A percentile compares a stretch with the other conserved stretches of the same genome.
phyloP scores from a whole-genome alignment of 2,797 vertebrate genomes.

The Eulemur albifrons region DNA sequence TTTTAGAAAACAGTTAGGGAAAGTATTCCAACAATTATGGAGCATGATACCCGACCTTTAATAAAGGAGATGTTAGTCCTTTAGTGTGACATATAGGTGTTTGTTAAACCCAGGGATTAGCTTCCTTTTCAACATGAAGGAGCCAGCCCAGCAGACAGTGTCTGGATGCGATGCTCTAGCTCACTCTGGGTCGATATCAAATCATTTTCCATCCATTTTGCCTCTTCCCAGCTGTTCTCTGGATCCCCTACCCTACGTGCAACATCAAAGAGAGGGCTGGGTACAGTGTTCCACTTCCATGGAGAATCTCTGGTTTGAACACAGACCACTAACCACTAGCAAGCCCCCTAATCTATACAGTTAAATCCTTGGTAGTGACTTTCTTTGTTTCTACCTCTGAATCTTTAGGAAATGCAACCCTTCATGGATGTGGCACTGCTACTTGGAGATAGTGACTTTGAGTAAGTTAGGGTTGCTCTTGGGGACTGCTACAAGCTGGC shows the following conservation, averaged over 20 bases:
- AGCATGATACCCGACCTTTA: neutral
- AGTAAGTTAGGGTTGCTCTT: neutral
- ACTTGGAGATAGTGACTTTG: neutral
- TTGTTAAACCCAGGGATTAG: neutral
- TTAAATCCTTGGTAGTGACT: neutral
- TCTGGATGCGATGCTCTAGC: neutral
- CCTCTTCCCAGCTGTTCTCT: neutral
- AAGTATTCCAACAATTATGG: neutral
- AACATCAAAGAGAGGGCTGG: neutral
- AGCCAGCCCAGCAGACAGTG: neutral
- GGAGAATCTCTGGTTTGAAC: neutral
- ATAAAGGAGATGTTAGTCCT: neutral
- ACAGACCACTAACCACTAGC: rapidly evolving
- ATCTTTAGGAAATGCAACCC: neutral
- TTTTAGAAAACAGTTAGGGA: neutral
- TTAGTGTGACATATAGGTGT: neutral
- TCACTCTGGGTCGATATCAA: neutral
- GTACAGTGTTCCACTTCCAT: no score
- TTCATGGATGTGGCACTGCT: neutral
- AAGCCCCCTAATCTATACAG: neutral
- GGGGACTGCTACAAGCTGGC: neutral
- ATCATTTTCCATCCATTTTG: neutral
- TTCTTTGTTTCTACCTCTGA: neutral
- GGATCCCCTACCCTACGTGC: neutral
- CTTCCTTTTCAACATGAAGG: neutral